Evolutionary conservation across 2,888 invertebrate genomes (phyloP), one percentile per base, ranked within the genome.

Genomic region (Zaprionus lineosus): DNA sequence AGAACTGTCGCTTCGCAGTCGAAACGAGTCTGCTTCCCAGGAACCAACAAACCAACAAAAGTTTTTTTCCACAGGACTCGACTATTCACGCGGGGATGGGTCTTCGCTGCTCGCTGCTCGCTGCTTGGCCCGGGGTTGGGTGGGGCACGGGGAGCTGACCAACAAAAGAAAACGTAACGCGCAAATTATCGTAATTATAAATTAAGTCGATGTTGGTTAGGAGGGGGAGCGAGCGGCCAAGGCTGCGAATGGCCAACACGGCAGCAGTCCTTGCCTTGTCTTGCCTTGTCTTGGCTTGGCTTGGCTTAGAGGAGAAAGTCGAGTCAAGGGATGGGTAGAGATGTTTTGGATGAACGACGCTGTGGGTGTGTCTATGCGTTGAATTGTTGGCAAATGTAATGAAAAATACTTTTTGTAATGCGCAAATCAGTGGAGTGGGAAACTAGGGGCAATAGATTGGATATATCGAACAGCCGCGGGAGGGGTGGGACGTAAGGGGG

Each of bases 111-210:
- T n/a, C 21, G 21, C 21, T 21, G 21, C 21, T 7, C 21, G 19
- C 5, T 3, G 19, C 3, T 19, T 3, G 9, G 3, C 16, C 36
- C 21, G 5, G 11, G 15, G n/a, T 16, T 12, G 11, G 37, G 33
- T 12, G 21, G 37, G 24, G 21, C 3, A 16, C 21, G 1, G 37
- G 56, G 34, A 58, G 55, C 48, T 34, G 69, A 66, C 59, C 64
- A 83, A 81, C 79, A 81, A 81, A 81, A 83, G 78, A 84, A 79
- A 79, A 79, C 83, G 84, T 77, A 79, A 82, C 83, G 84, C 78
- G 76, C 84, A 81, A 81, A 81, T 81, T 81, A 81, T 81, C 81
- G 81, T 81, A 81, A 81, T 81, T 81, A 81, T 81, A 81, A 81
- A 81, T 81, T 81, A 81, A 81, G 81, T 85, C 84, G 85, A 83